These are phyloP conservation scores for Trichacis sp. DNA, from an alignment of 2,888 invertebrate genomes.

Conservation along the genomic window DNA sequence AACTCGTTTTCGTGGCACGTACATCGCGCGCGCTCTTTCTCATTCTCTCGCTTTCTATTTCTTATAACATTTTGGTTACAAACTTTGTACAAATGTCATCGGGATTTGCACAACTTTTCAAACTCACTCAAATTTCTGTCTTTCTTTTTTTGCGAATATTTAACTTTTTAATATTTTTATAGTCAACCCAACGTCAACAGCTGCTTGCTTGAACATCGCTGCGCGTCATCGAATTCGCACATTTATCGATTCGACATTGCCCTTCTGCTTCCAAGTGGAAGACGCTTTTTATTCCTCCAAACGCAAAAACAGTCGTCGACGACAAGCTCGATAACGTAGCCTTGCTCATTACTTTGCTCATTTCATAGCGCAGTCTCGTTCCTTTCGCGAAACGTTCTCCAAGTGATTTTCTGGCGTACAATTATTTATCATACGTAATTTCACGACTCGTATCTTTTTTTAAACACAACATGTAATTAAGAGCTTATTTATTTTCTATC, in stretches of 20 bases:
- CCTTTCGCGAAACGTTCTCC: neutral
- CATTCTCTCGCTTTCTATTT: constrained; percentile 10
- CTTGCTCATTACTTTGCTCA: neutral
- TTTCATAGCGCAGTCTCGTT: neutral
- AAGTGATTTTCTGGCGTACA: constrained; percentile 3
- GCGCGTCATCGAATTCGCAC: too few species aligned
- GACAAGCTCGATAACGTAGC: constrained; percentile 1
- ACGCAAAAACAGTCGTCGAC: constrained; percentile 5
- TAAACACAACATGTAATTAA: too few species aligned
- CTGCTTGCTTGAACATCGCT: constrained; percentile 14
- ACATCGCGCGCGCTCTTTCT: constrained; percentile 31
- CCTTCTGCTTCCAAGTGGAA: neutral
- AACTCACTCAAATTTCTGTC: constrained; percentile 7
- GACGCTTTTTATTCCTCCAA: neutral
- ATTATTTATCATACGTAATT: constrained; percentile 3
- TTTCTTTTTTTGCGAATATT: constrained; percentile 15
- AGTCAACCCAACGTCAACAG: constrained; percentile 19
- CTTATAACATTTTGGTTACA: constrained; percentile 46
- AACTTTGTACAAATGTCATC: constrained; percentile 57
- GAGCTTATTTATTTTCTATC: too few species aligned
- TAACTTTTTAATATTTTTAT: too few species aligned
- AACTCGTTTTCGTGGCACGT: constrained; percentile 24
- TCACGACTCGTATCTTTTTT: too few species aligned
- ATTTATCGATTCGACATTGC: too few species aligned
- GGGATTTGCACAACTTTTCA: constrained; percentile 41